Evolutionary conservation across 2,888 invertebrate genomes (phyloP).

Genomic region (Synanthedon myopaeformis): DNA sequence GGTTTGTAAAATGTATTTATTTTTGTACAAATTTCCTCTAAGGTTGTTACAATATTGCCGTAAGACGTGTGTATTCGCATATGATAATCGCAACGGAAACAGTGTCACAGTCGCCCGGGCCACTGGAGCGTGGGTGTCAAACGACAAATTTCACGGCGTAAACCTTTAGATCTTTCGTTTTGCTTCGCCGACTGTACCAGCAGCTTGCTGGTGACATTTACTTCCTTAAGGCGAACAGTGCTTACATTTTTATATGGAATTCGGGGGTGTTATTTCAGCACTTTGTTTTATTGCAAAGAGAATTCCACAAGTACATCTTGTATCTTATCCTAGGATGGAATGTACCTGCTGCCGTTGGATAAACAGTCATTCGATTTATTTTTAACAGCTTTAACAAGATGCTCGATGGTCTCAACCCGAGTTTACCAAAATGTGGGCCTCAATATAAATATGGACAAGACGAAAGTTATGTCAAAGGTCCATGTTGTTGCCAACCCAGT

Average conservation of each 20-base stretch:
- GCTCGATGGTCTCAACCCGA: too few relatives aligned
- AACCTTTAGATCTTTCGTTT: slow-evolving; percentile 31
- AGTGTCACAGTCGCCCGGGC: slow-evolving; percentile 19
- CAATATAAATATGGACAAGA: too few relatives aligned
- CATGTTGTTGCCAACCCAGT: too few relatives aligned
- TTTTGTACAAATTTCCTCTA: too few relatives aligned
- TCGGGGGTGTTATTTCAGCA: slow-evolving; percentile 6
- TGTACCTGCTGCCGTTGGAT: background rate
- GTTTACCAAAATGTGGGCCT: too few relatives aligned
- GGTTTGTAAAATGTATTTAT: too few relatives aligned
- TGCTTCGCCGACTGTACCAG: slow-evolving; percentile 18
- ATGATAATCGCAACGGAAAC: slow-evolving; percentile 37
- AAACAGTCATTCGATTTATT: too few relatives aligned
- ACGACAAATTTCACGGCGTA: slow-evolving; percentile 47
- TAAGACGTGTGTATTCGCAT: slow-evolving; percentile 14
- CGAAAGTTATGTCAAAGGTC: too few relatives aligned
- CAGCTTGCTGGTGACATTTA: slow-evolving; percentile 21
- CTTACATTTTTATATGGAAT: slow-evolving; percentile 17
- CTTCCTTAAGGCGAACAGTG: slow-evolving; percentile 16
- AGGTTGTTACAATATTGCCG: background rate
- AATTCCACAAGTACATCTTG: background rate
- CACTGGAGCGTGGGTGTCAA: slow-evolving; percentile 46
- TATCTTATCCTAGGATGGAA: background rate
- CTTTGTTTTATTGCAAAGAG: background rate
- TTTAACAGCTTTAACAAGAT: too few relatives aligned